Base-by-base conservation (phyloP, 2,888 invertebrate species). In the Epiblema foenella region DNA sequence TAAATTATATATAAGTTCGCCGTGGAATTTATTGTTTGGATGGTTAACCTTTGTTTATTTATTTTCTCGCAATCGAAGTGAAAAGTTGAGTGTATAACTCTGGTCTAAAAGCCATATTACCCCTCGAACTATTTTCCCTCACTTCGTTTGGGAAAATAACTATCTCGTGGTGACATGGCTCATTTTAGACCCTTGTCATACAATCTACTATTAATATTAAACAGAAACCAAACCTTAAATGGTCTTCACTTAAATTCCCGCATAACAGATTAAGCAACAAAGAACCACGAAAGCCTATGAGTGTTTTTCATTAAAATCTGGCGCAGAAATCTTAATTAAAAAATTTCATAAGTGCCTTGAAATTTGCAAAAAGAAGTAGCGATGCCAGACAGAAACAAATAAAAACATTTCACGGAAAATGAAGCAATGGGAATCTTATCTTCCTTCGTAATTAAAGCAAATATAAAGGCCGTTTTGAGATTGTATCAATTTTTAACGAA, bases 251-350 rank as follows among this genome's bases (percentile, higher is more conserved):
- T n/a, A n/a, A 46, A 3, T 12, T 12, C 20, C 12, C 42, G 29
- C 49, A 24, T 3, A 46, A 12, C 29, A 29, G 60, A 46, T 46
- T 49, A 29, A 29, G 29, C 29, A 49, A 62, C 46, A 49, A 62
- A 62, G 24, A 42, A 29, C 9, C 24, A 20, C 39, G 1, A 59
- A 42, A 10, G 0, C 39, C 24, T n/a, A 46, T 24, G 49, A 17
- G 49, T 29, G 29, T 2, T 63, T 52, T 52, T 52, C n/a, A 63
- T 52, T 51, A 63, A 63, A 63, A 63, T 63, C 52, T 63, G 20
- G 18, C 15, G 18, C 51, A 52, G 2, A 39, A 52, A 52, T 63
- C 37, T 62, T 51, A 39, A 62, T 62, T 62, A 33, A 62, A 63
- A 52, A 17, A 18, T 15, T 46, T 62, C 51, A 51, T 51, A 33